phyloP scores from a whole-genome alignment of 2,797 vertebrate genomes.

The Gila robusta region DNA sequence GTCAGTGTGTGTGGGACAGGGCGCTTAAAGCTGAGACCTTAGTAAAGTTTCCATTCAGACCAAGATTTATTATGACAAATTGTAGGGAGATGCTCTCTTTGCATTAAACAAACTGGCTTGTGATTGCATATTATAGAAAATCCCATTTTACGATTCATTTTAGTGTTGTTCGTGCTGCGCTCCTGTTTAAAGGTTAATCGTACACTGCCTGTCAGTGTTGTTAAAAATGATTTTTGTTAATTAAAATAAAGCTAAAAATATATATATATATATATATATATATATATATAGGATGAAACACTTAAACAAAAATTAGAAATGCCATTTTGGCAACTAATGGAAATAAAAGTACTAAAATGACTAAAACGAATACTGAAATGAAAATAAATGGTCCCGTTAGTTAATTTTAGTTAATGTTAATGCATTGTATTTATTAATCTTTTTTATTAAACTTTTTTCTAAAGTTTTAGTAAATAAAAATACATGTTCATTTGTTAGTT shows the following conservation, averaged over 20 bases:
- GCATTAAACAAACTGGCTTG: conserved; percentile 22
- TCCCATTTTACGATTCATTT: neutral
- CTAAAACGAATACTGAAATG: neutral
- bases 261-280: no score
- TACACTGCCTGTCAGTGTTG: neutral
- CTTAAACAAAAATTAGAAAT: neutral
- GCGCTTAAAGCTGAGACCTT: conserved; percentile 25
- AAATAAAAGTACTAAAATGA: neutral
- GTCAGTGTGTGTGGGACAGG: conserved; percentile 22
- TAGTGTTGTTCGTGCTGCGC: neutral
- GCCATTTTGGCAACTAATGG: neutral
- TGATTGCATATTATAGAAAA: conserved; percentile 6
- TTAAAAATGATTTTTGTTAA: neutral
- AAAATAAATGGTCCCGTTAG: neutral
- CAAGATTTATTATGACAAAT: conserved; percentile 55
- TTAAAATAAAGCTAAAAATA: neutral
- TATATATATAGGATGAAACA: no score
- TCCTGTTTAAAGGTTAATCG: neutral
- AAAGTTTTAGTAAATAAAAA: neutral
- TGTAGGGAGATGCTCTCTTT: conserved; percentile 32
- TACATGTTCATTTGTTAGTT: neutral
- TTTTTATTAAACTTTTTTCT: no score
- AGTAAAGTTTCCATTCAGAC: conserved; percentile 41
- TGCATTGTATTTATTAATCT: neutral
- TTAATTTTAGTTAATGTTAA: neutral